Evolutionary conservation across 2,888 invertebrate species (phyloP).

Genomic region (Petrolisthes manimaculis): DNA sequence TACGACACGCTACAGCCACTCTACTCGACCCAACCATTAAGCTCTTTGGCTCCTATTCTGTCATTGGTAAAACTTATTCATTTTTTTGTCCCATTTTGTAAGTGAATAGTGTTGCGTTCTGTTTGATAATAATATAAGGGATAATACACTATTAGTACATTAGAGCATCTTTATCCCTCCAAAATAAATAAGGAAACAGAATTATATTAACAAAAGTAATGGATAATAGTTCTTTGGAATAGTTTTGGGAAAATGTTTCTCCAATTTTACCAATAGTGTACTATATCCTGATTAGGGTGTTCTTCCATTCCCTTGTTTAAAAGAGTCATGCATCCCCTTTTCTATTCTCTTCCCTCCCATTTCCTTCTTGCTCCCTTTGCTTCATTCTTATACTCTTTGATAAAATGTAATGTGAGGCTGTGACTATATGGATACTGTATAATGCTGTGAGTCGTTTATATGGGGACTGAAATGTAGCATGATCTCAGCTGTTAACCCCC

Average conservation of each 20-base stretch:
- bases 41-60: conserved; percentile 27
- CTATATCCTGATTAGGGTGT: too few relatives aligned
- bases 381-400: not conserved
- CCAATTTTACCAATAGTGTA: too few relatives aligned
- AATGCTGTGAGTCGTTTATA: too few relatives aligned
- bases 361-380: not conserved
- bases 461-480: too few relatives aligned
- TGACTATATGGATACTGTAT: too few relatives aligned
- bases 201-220: too few relatives aligned
- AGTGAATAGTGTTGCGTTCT: not conserved
- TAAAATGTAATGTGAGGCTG: too few relatives aligned
- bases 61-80: conserved; percentile 14
- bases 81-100: not conserved
- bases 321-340: too few relatives aligned
- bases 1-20: conserved; percentile 67
- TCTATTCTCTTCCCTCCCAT: not conserved
- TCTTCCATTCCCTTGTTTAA: too few relatives aligned
- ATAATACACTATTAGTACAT: not conserved
- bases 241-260: too few relatives aligned
- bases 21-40: conserved; percentile 34
- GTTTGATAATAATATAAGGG: not conserved
- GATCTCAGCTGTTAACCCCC: too few relatives aligned
- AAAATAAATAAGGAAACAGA: not conserved
- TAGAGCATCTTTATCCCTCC: not conserved
- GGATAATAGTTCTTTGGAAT: too few relatives aligned